Conservation (phyloP, 2,888 invertebrate genomes). For the Minunthozetes semirufus region DNA sequence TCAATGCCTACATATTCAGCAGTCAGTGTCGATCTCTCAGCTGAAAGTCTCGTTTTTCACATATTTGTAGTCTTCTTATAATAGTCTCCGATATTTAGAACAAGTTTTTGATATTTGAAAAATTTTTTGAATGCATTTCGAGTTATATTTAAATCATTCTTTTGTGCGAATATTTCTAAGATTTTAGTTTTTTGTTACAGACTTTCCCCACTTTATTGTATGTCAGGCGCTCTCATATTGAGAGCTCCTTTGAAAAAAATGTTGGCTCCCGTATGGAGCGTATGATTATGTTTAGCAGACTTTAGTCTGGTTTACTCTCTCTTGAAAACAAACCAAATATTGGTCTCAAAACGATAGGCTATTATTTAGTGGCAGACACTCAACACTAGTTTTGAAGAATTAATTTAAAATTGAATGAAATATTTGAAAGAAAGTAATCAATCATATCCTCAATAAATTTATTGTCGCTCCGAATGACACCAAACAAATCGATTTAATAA, state of each 20-base stretch:
- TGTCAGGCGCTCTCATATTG: neutral
- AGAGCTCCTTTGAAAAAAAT: neutral
- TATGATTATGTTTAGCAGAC: neutral
- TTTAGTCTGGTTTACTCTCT: neutral
- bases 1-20: constrained; percentile 70
- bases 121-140: constrained; percentile 7
- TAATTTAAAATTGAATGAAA: neutral
- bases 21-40: constrained; percentile 81
- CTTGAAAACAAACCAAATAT: neutral
- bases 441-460: neutral
- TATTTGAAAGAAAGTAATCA: neutral
- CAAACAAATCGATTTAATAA: neutral
- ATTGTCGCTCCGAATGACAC: neutral
- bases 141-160: constrained; percentile 7
- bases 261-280: neutral
- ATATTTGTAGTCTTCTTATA: neutral
- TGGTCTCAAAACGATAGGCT: neutral
- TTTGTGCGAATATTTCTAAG: constrained; percentile 1
- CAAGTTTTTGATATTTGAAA: neutral
- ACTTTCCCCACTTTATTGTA: neutral
- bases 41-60: constrained; percentile 61
- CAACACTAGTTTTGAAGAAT: neutral
- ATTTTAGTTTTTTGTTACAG: neutral
- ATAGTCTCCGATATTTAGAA: neutral
- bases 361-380: neutral